These are phyloP conservation scores for Drosophila malerkotliana DNA, from an alignment of 1,140 invertebrate genomes.

Conservation along the genomic window DNA sequence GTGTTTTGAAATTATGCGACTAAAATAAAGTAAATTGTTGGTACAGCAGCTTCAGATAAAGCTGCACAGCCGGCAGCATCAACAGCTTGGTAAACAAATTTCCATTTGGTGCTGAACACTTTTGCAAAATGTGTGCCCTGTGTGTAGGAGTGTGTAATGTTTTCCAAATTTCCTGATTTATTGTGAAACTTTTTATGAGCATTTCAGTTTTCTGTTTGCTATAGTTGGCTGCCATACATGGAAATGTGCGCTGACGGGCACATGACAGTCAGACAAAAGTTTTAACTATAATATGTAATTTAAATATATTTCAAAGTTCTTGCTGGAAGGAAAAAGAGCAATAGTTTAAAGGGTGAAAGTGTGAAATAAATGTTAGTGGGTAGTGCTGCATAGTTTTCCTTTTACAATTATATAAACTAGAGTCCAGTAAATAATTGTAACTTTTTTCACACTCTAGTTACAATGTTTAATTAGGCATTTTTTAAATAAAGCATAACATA, in stretches of 20 bases:
- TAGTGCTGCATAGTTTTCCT: background rate
- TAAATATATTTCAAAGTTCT: conserved; percentile 10
- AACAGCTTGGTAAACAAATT: conserved; percentile 73
- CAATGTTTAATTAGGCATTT: too few species aligned
- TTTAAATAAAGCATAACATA: too few species aligned
- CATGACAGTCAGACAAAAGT: conserved; percentile 24
- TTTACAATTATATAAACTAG: conserved; percentile 7
- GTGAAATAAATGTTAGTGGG: conserved; percentile 1
- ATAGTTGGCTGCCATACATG: conserved; percentile 46
- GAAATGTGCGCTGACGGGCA: conserved; percentile 33
- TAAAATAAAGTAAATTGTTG: conserved; percentile 41
- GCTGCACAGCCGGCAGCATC: conserved; percentile 34
- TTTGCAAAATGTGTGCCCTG: conserved; percentile 36
- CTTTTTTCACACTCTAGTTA: too few species aligned
- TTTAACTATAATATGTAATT: conserved; percentile 12
- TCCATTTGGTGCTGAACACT: conserved; percentile 55
- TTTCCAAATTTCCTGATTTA: conserved; percentile 58
- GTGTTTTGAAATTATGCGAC: conserved; percentile 15
- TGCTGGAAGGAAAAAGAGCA: conserved; percentile 19
- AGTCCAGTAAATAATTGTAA: too few species aligned
- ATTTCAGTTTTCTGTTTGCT: conserved; percentile 43
- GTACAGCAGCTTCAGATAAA: conserved; percentile 26
- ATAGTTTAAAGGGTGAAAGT: conserved; percentile 10
- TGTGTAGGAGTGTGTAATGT: conserved; percentile 39
- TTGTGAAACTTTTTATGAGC: conserved; percentile 52